These are phyloP conservation scores for Argyresthia goedartella DNA, from an alignment of 2,888 invertebrate species.

Conservation along the genomic window DNA sequence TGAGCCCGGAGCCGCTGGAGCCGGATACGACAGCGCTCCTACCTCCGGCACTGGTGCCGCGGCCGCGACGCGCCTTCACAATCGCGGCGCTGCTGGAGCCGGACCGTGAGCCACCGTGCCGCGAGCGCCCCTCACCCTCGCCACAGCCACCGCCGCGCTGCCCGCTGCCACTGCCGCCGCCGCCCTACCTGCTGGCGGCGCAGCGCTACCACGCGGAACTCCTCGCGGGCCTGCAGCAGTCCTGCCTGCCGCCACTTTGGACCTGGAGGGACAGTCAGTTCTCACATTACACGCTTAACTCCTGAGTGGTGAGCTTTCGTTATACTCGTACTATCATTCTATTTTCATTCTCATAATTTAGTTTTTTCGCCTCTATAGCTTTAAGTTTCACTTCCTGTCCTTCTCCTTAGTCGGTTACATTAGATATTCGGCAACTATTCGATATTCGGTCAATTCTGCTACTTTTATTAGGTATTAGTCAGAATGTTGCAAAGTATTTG, in stretches of 20 bases:
- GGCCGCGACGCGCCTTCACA: constrained; percentile 44
- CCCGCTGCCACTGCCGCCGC: constrained; percentile 31
- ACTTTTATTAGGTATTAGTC: no score
- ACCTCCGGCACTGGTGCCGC: constrained; percentile 29
- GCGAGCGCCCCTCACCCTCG: constrained; percentile 24
- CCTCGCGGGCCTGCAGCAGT: constrained; percentile 57
- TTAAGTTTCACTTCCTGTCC: not conserved
- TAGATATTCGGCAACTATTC: no score
- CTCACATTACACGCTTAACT: constrained; percentile 66
- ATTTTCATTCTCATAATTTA: not conserved
- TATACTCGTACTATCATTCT: not conserved
- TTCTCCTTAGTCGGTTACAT: no score
- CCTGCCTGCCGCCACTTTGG: constrained; percentile 59
- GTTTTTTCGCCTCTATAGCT: not conserved
- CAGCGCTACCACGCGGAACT: constrained; percentile 63
- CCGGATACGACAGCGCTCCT: constrained; percentile 33
- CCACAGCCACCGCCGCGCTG: constrained; percentile 16
- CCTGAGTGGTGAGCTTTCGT: constrained; percentile 55
- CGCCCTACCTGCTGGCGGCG: constrained; percentile 52
- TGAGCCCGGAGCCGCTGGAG: constrained; percentile 39
- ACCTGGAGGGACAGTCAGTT: constrained; percentile 65
- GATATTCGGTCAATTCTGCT: no score
- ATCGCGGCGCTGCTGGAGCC: constrained; percentile 45
- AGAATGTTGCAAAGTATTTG: no score
- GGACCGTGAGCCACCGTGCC: no score